These are phyloP conservation scores for Drosophila kuntzei DNA, from an alignment of 2,888 invertebrate species.

Conservation along the genomic window DNA sequence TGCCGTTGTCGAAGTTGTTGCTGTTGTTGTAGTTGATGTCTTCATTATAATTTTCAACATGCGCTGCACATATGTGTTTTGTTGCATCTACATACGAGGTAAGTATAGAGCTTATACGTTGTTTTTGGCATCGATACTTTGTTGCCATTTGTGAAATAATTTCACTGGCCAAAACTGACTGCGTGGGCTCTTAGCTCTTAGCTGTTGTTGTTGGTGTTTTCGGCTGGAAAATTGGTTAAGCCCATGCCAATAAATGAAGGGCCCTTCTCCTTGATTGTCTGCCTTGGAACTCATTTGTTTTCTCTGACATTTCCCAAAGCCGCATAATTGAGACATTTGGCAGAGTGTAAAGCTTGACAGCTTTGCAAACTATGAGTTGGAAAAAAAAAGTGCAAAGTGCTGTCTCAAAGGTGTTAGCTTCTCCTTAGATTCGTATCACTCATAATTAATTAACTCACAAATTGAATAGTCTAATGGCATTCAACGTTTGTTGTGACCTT, in stretches of 20 bases:
- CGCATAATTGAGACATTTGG: conserved; percentile 70
- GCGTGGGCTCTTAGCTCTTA: conserved; percentile 54
- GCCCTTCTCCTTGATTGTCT: conserved; percentile 50
- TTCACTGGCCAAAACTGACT: conserved; percentile 61
- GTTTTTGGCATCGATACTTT: conserved; percentile 25
- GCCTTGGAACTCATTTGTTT: conserved; percentile 64
- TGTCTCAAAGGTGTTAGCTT: conserved; percentile 21
- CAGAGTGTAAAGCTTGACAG: conserved; percentile 57
- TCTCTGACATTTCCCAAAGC: conserved; percentile 44
- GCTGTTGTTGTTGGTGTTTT: conserved; percentile 5
- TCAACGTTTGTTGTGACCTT: conserved; percentile 46
- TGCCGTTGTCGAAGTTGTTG: conserved; percentile 11
- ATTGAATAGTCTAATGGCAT: conserved; percentile 37
- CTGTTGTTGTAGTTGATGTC: conserved; percentile 70
- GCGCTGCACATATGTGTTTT: conserved; percentile 40
- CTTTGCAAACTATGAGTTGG: conserved; percentile 9
- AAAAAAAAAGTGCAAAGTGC: not conserved
- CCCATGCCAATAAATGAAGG: conserved; percentile 44
- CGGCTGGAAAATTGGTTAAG: conserved; percentile 71
- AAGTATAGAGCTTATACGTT: conserved; percentile 28
- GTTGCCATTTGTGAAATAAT: conserved; percentile 61
- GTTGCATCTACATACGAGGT: conserved; percentile 20
- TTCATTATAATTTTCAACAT: conserved; percentile 79
- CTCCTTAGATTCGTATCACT: not conserved
- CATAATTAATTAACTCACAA: conserved; percentile 40